Evolutionary conservation across 1,140 invertebrate species (phyloP).

Genomic region (Drosophila sturtevanti): DNA sequence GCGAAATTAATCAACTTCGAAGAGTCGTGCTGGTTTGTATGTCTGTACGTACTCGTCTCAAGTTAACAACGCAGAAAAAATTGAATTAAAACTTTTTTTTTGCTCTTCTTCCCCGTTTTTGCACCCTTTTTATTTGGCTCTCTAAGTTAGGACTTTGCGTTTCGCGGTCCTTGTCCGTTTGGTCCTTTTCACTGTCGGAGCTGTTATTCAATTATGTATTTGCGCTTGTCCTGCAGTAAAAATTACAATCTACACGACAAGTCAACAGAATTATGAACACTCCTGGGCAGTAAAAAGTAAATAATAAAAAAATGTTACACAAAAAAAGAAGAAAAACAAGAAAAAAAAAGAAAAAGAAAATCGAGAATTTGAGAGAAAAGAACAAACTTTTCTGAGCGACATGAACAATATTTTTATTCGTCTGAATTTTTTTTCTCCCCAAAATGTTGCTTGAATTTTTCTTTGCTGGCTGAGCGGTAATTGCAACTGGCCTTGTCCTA

Average conservation of each 20-base stretch:
- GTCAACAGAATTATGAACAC: constrained; percentile 83
- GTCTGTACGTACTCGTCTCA: constrained; percentile 42
- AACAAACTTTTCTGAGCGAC: constrained; percentile 65
- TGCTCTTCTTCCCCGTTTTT: not conserved
- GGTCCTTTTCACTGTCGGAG: constrained; percentile 16
- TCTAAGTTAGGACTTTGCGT: not conserved
- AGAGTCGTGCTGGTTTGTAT: constrained; percentile 1
- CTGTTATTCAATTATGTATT: constrained; percentile 82
- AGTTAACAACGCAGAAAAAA: constrained; percentile 81
- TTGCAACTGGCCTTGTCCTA: constrained; percentile 73
- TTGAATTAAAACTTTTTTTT: constrained; percentile 76
- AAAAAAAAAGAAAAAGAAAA: constrained; percentile 1
- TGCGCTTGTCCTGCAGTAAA: constrained; percentile 80
- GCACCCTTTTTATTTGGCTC: constrained; percentile 44
- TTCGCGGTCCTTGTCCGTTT: not conserved
- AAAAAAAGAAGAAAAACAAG: constrained; percentile 19
- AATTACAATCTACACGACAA: constrained; percentile 80
- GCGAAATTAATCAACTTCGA: constrained; percentile 79
- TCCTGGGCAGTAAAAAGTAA: constrained; percentile 76
- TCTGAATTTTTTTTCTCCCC: constrained; percentile 22
- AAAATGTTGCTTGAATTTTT: constrained; percentile 46
- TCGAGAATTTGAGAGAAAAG: constrained; percentile 3
- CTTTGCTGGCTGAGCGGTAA: constrained; percentile 65
- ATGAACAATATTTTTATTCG: constrained; percentile 40
- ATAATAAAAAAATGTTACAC: constrained; percentile 65